Evolutionary conservation across 2,888 invertebrate species (phyloP), one percentile per base, ranked within the genome.

Genomic region (Tipula confusa): DNA sequence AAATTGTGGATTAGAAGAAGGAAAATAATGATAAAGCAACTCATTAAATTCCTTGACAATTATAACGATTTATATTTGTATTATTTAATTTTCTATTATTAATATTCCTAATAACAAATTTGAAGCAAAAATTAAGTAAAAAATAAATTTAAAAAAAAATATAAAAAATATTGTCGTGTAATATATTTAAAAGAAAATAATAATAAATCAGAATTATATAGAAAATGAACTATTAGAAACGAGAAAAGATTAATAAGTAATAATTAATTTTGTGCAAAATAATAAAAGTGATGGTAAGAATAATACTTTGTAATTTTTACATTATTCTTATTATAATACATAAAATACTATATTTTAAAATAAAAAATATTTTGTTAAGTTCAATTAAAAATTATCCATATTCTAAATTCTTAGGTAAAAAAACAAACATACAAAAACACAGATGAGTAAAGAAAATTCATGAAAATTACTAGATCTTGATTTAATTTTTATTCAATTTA

Each of bases 1-100:
- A 64, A 64, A 64, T 64, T 64, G 64, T 64, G 64, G 64, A 64
- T 24, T 43, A 64, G 64, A 2, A 18, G 64, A 24, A 24, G 64
- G 64, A 36, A 11, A 13, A 9, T 64, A 64, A 64, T 64, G 64
- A 64, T 64, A 11, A 64, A 64, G 3, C 24, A 64, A 64, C 24
- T 64, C 64, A 64, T 64, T 24, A 24, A 64, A 64, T 64, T 64
- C 64, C 64, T 64, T 64, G 48, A 48, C 64, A 64, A 64, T 64
- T 64, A 64, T 64, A 64, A 64, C 64, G 24, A 64, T 64, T 48
- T 48, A 64, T 64, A 64, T 64, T 64, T 64, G 64, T 64, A 64
- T 64, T 64, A 64, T 64, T 64, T 64, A 64, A 64, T 64, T 64
- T 64, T 64, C 64, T 64, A 64, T 64, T 64, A 64, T 64, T 64